Evolutionary conservation across 2,888 invertebrate species (phyloP), one percentile per base, ranked within the genome.

Genomic region (Ochropleura plecta): DNA sequence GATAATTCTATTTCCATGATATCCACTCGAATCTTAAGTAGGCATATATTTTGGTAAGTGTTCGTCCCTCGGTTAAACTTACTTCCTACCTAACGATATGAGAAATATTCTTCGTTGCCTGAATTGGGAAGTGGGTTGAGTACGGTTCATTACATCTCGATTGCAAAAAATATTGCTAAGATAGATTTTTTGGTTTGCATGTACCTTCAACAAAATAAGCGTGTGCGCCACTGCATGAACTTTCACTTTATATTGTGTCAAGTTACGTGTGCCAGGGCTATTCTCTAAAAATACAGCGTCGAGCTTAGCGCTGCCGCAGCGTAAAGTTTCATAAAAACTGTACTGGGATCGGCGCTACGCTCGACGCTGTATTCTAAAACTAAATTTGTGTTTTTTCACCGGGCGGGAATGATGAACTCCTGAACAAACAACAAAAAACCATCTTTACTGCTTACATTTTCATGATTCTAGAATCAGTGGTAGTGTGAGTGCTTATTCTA

Each of bases 31-130:
- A 73, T 70, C 68, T 53, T 81, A 76, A 51, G 68, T 59, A 62
- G 60, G 57, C 20, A 62, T 77, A 73, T 71, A 60, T 70, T 74
- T 64, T 53, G 49, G 59, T 57, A 70, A 72, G 53, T 44, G 70
- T 82, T 71, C 57, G 59, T 9, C 57, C 10, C 44, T 49, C 62
- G 18, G 55, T 62, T 59, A 66, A n/a, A 53, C 65, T 64, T 70
- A 70, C 62, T 70, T 68, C 65, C 51, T 73, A 49, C 30, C 10
- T 64, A 70, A 68, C 30, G 18, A 42, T 55, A 67, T 70, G 48
- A 46, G 16, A 51, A 71, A 71, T 63, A 63, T 53, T 55, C 12
- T 20, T 73, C 55, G 68, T 71, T 55, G 16, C n/a, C 16, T 57
- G 70, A 78, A 68, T 82, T 67, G 10, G 40, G 8, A 72, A 77